These are phyloP conservation scores for Aphaenogaster ashmeadi DNA, from an alignment of 1,140 invertebrate species.

Conservation along the genomic window DNA sequence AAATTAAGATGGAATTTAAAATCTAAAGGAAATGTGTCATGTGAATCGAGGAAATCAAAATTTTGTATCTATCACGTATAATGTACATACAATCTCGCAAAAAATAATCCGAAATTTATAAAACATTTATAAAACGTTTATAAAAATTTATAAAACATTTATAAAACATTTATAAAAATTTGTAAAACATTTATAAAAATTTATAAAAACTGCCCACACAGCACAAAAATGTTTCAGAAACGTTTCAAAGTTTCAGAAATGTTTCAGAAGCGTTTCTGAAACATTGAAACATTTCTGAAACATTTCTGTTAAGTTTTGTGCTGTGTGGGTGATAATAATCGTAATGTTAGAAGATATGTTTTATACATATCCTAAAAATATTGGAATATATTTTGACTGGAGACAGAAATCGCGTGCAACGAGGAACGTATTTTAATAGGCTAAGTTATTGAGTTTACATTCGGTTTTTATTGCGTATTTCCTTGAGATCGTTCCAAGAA, in stretches of 20 bases:
- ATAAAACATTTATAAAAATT: neutral
- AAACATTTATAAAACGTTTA: neutral
- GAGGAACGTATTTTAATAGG: neutral
- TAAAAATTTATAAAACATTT: no score
- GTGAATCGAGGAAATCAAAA: neutral
- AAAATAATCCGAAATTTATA: neutral
- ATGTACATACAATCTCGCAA: neutral
- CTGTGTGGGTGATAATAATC: neutral
- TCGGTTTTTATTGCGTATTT: neutral
- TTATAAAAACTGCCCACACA: neutral
- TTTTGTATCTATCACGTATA: neutral
- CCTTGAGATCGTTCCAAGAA: constrained; percentile 20
- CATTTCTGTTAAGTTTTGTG: no score
- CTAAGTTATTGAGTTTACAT: neutral
- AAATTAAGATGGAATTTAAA: neutral
- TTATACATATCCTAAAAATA: neutral
- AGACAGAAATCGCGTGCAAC: neutral
- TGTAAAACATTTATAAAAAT: neutral
- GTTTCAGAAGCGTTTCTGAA: no score
- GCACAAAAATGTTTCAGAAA: no score
- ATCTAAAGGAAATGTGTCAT: neutral
- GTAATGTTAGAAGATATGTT: neutral
- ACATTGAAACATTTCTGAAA: no score
- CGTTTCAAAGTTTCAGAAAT: no score
- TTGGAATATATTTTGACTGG: neutral